A percentile compares a stretch with the other conserved stretches of the same genome.
Conservation (phyloP, 2,797 vertebrate species). For the Leptoclinus maculatus region DNA sequence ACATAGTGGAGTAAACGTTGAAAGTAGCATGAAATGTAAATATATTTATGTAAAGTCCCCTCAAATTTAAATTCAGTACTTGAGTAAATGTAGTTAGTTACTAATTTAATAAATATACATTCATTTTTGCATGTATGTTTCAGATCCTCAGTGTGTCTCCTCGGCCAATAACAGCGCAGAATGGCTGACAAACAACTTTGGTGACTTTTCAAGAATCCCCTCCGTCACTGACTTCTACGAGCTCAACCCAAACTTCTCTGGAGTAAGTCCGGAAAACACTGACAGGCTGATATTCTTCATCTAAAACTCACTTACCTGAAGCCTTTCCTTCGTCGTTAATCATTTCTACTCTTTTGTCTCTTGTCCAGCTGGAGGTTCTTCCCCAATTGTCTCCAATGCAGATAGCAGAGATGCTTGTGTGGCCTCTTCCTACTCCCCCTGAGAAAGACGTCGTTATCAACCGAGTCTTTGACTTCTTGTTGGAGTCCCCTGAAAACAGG, state of each 20-base stretch:
- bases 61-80: neutral
- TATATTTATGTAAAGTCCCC: neutral
- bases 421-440: constrained; percentile 61
- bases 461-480: constrained; percentile 74
- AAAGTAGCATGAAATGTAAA: neutral
- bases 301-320: neutral
- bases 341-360: neutral
- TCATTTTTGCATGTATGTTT: constrained; percentile 13
- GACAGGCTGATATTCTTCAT: neutral
- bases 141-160: constrained; percentile 70
- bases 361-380: constrained; percentile 72
- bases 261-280: constrained; percentile 67
- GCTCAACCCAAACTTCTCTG: constrained; percentile 76
- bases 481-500: constrained; percentile 35
- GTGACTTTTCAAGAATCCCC: constrained; percentile 73
- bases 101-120: neutral
- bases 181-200: constrained; percentile 80
- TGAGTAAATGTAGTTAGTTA: neutral
- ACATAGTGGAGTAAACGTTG: neutral
- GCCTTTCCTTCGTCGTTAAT: neutral
- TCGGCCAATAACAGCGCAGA: constrained; percentile 66
- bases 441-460: constrained; percentile 64
- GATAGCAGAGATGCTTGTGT: constrained; percentile 69
- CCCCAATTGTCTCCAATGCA: constrained; percentile 66
- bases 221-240: constrained; percentile 75